A percentile compares a stretch with the other conserved stretches of the same genome.
Evolutionary conservation across 1,140 invertebrate species (phyloP).

Genomic region (Drosophila teissieri): DNA sequence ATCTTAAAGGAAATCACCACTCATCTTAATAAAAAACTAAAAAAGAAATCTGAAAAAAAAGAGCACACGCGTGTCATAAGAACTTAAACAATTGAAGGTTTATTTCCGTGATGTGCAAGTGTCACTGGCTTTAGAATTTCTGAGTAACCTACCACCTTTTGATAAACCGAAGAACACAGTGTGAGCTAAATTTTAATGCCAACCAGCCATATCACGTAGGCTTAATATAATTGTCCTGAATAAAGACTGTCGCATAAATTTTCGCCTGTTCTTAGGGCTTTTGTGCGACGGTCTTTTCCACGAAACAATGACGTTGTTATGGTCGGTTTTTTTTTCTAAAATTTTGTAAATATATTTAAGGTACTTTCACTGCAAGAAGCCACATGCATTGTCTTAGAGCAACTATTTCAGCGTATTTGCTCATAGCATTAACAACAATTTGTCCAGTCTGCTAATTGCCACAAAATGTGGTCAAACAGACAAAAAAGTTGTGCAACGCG

Average conservation of each 20-base stretch:
- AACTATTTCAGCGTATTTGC: slow-evolving; percentile 57
- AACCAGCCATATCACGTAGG: slow-evolving; percentile 52
- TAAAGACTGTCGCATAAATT: slow-evolving; percentile 56
- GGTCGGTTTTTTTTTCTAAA: background rate
- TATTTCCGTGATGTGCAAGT: slow-evolving; percentile 46
- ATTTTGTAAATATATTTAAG: slow-evolving; percentile 18
- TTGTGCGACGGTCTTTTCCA: background rate
- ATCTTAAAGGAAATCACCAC: slow-evolving; percentile 41
- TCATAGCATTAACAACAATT: slow-evolving; percentile 65
- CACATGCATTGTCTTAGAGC: slow-evolving; percentile 64
- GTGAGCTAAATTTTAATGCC: slow-evolving; percentile 33
- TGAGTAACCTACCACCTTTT: slow-evolving; percentile 32
- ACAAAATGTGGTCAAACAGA: slow-evolving; percentile 58
- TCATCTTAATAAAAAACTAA: slow-evolving; percentile 28
- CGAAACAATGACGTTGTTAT: slow-evolving; percentile 13
- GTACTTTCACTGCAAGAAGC: slow-evolving; percentile 74
- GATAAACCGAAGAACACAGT: slow-evolving; percentile 12
- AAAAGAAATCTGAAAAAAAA: background rate
- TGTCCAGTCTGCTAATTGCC: slow-evolving; percentile 67
- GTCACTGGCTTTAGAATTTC: slow-evolving; percentile 18
- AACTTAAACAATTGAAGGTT: slow-evolving; percentile 37
- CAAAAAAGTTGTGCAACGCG: slow-evolving; percentile 61
- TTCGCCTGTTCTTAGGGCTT: slow-evolving; percentile 6
- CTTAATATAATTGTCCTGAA: slow-evolving; percentile 36
- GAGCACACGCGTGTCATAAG: slow-evolving; percentile 16